Base-by-base conservation (phyloP, 2,797 vertebrate genomes). In the Sciurus carolinensis region DNA sequence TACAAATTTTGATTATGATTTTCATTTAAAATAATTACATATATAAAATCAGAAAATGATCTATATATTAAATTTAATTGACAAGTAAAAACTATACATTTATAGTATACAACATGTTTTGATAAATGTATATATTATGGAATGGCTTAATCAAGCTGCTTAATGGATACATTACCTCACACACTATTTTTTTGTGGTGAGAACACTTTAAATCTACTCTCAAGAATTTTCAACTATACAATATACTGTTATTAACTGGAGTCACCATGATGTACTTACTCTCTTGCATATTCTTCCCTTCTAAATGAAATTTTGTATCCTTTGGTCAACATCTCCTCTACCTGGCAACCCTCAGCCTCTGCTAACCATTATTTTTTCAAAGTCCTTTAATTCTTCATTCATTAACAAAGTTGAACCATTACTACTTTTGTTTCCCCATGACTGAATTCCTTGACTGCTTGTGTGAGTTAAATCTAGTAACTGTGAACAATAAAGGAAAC, bases 361-460 rank as follows among this genome's bases (percentile, higher is more conserved):
- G 47, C 6, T 13, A 66, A 89, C 66, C 17, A 71, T 20, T 5
- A 17, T 71, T 80, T 80, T 42, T 81, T 7, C 9, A 57, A 80
- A 69, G 28, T 54, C 50, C 33, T 87, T 87, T 39, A 17, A 52
- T 24, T 30, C 47, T 69, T 69, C 3, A 30, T 47, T 90, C n/a
- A 75, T 13, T 76, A 47, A 85, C 33, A 77, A 90, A 6, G 7
- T 8, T 67, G 36, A 91, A 76, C 28, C 39, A 66, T 33, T 50
- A n/a, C 33, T 72, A 42, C n/a, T 89, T 96, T 85, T 95, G 81
- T 82, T 88, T 83, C 57, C 15, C 36, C 93, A 1, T 91, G 30
- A 81, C 17, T 66, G 24, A 94, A 69, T 44, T 93, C n/a, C 72
- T 47, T 84, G 24, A 39, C 87, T 87, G 5, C 17, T 36, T 77